A percentile compares a stretch with the other conserved stretches of the same genome.
Conservation (phyloP, 2,888 invertebrate genomes). For the Gandaritis pyraliata region DNA sequence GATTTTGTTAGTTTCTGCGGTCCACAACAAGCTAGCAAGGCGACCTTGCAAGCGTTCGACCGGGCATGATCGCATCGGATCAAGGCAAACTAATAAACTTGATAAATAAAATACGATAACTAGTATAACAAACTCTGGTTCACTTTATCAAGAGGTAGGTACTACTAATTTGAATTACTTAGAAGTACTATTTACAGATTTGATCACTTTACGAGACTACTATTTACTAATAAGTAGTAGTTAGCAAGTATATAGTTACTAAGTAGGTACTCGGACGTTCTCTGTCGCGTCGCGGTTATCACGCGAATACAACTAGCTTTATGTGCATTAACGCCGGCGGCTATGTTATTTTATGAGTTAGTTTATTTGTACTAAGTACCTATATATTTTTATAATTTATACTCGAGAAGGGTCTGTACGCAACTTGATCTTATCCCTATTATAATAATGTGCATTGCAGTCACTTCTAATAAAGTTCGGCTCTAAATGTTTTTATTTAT, state of each 20-base stretch:
- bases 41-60: conserved; percentile 37
- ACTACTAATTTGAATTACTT: conserved; percentile 8
- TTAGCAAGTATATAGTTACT: not conserved
- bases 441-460: no score
- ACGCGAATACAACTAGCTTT: conserved; percentile 26
- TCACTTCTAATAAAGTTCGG: no score
- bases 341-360: conserved; percentile 6
- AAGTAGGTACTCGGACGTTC: conserved; percentile 17
- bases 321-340: conserved; percentile 5
- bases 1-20: conserved; percentile 27
- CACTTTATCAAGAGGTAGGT: conserved; percentile 1
- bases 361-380: conserved; percentile 1
- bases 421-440: not conserved
- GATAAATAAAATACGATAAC: conserved; percentile 37
- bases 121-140: conserved; percentile 14
- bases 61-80: conserved; percentile 48
- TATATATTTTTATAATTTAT: not conserved
- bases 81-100: conserved; percentile 51
- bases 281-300: conserved; percentile 22
- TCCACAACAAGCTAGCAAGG: conserved; percentile 37
- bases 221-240: not conserved
- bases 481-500: no score
- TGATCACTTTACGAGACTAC: conserved; percentile 4
- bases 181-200: conserved; percentile 4
- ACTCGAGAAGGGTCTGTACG: not conserved